A percentile compares a stretch with the other conserved stretches of the same genome.
These are phyloP conservation scores for Folsomia manolachei DNA, from an alignment of 2,888 invertebrate species.

Conservation along the genomic window DNA sequence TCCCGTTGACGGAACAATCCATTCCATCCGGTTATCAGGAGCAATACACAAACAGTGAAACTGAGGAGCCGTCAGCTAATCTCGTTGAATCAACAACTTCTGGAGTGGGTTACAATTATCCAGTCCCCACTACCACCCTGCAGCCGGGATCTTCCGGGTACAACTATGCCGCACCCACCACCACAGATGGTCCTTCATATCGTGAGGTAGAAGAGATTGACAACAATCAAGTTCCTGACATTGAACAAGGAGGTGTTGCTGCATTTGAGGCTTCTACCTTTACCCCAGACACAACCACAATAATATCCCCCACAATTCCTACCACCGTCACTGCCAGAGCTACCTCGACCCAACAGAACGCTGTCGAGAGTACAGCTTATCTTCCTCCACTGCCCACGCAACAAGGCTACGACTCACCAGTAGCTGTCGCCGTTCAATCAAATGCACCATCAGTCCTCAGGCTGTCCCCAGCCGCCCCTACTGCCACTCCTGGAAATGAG, in stretches of 20 bases:
- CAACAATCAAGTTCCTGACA: neutral
- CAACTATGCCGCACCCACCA: constrained; percentile 13
- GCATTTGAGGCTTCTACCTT: constrained; percentile 12
- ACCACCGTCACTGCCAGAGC: constrained; percentile 10
- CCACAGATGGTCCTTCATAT: constrained; percentile 8
- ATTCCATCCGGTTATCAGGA: neutral
- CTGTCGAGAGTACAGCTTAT: neutral
- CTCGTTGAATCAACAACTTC: constrained; percentile 4
- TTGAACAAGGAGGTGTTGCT: neutral
- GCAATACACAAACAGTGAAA: constrained; percentile 10
- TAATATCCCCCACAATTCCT: constrained; percentile 4
- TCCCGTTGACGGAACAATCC: constrained; percentile 2
- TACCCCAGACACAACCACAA: neutral
- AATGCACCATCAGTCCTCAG: neutral
- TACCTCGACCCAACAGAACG: neutral
- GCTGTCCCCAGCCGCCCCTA: neutral
- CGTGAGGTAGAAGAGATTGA: neutral
- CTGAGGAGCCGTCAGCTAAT: constrained; percentile 1
- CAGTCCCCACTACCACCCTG: constrained; percentile 19
- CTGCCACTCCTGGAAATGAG: neutral
- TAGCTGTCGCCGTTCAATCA: neutral
- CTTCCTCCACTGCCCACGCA: constrained; percentile 5
- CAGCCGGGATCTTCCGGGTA: neutral
- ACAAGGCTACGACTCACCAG: neutral
- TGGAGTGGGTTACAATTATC: constrained; percentile 21